phyloP scores from a whole-genome alignment of 2,888 invertebrate species.

The Drosophila buzzatii region DNA sequence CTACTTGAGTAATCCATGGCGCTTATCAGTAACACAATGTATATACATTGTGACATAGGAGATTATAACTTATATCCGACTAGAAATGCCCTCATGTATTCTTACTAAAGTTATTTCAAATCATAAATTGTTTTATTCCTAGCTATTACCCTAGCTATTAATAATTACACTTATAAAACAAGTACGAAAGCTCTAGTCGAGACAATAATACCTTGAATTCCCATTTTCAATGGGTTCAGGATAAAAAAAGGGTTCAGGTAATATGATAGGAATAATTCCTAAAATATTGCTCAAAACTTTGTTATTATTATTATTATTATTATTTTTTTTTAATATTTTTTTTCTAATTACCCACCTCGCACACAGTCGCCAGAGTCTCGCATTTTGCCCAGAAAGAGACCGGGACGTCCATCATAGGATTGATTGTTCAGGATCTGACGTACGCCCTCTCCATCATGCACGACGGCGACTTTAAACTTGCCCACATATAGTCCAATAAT shows the following conservation, averaged over 20 bases:
- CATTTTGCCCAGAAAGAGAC: constrained; percentile 85
- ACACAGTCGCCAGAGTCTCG: constrained; percentile 85
- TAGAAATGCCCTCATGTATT: neutral
- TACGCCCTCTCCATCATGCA: constrained; percentile 86
- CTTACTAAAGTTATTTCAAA: neutral
- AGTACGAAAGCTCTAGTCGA: too few species aligned
- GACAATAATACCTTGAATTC: too few species aligned
- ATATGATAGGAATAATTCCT: neutral
- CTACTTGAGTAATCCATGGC: neutral
- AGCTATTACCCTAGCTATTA: too few species aligned
- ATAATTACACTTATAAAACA: too few species aligned
- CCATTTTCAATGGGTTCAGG: neutral
- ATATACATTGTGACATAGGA: too few species aligned
- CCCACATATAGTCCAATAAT: constrained; percentile 88
- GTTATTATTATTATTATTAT: too few species aligned
- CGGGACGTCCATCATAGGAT: constrained; percentile 88
- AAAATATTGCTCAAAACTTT: neutral
- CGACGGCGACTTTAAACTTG: constrained; percentile 85
- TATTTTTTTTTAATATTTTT: too few species aligned
- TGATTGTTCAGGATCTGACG: constrained; percentile 87
- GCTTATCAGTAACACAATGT: neutral
- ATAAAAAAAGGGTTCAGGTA: too few species aligned
- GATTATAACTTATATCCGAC: neutral
- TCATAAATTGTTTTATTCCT: neutral
- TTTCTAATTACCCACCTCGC: constrained; percentile 66